Evolutionary conservation across 2,797 vertebrate genomes (phyloP).

Genomic region (Phoxinus dragarum): DNA sequence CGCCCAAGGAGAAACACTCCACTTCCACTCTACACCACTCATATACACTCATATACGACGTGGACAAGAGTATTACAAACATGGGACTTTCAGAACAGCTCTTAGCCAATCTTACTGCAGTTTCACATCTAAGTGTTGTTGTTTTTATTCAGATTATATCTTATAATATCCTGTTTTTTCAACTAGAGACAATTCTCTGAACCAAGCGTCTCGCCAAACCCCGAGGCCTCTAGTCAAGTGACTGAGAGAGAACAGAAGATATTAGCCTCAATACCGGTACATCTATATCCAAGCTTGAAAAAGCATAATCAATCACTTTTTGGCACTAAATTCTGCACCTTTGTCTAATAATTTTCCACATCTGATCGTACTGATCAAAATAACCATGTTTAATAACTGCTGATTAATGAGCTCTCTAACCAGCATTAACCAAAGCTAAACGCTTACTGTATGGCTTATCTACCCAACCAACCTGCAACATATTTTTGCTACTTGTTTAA

Average conservation of each 20-base stretch:
- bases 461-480: neutral
- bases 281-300: constrained; percentile 18
- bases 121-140: constrained; percentile 5
- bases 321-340: constrained; percentile 18
- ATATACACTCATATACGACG: neutral
- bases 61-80: neutral
- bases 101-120: neutral
- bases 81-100: neutral
- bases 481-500: neutral
- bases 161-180: constrained; percentile 62
- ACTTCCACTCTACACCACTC: neutral
- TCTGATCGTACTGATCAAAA: constrained; percentile 16
- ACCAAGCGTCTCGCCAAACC: constrained; percentile 74
- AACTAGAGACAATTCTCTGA: constrained; percentile 79
- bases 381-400: neutral
- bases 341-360: neutral
- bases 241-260: constrained; percentile 73
- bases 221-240: constrained; percentile 79
- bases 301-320: constrained; percentile 4
- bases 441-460: neutral
- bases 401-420: neutral
- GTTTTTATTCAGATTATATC: constrained; percentile 23
- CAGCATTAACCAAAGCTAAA: constrained; percentile 25
- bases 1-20: neutral
- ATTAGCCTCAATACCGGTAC: constrained; percentile 84